Evolutionary conservation across 2,797 vertebrate genomes (phyloP).

Genomic region (Podargus strigoides): DNA sequence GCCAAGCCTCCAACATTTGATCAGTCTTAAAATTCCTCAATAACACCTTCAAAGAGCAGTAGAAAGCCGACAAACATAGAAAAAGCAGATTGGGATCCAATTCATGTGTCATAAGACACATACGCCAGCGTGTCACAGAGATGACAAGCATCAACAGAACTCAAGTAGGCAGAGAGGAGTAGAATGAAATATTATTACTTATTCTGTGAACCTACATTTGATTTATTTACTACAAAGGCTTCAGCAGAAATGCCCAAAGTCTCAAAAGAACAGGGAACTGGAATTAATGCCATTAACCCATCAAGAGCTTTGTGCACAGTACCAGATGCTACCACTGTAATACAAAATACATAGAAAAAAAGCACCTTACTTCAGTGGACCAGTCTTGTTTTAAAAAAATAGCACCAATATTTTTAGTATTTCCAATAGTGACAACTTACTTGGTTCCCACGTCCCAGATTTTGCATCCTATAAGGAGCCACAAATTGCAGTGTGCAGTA

Average conservation of each 20-base stretch:
- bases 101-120: not conserved
- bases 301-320: not conserved
- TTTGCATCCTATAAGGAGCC: not conserved
- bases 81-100: not conserved
- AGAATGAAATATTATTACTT: not conserved
- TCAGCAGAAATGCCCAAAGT: not conserved
- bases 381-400: not conserved
- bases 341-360: not conserved
- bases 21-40: not conserved
- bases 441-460: not conserved
- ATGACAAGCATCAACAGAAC: not conserved
- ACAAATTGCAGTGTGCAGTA: not conserved
- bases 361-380: not conserved
- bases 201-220: not conserved
- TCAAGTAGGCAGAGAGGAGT: not conserved
- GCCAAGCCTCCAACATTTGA: not conserved
- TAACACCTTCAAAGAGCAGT: not conserved
- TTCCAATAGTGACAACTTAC: not conserved
- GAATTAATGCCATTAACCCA: not conserved
- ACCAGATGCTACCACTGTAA: not conserved
- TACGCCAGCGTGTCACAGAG: not conserved
- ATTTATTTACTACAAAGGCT: not conserved
- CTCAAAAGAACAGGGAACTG: not conserved
- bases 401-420: not conserved
- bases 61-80: not conserved